These are phyloP conservation scores for Pangasius larnaudii DNA, from an alignment of 2,797 vertebrate species.

Conservation along the genomic window DNA sequence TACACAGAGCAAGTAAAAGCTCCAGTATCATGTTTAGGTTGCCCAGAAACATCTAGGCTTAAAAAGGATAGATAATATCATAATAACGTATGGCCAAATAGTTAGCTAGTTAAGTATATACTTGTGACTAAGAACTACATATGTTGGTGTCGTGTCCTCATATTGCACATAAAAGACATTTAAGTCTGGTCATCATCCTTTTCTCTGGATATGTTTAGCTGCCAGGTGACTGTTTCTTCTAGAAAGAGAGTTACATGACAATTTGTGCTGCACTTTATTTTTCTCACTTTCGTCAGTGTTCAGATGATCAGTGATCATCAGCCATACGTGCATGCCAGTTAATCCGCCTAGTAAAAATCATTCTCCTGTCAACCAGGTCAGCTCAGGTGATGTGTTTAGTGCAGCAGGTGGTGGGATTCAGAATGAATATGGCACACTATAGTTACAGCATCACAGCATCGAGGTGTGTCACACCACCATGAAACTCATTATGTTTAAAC, in stretches of 20 bases:
- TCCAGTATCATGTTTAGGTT: not conserved
- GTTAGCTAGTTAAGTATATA: not conserved
- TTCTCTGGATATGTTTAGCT: not conserved
- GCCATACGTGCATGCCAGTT: not conserved
- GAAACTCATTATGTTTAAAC: too few relatives aligned
- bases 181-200: not conserved
- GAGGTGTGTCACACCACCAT: too few relatives aligned
- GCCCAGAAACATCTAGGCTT: not conserved
- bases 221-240: not conserved
- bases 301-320: not conserved
- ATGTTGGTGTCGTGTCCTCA: not conserved
- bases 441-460: too few relatives aligned
- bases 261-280: not conserved
- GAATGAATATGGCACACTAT: too few relatives aligned
- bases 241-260: not conserved
- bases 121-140: not conserved
- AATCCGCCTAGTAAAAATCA: not conserved
- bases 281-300: not conserved
- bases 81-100: not conserved
- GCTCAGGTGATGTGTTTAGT: not conserved
- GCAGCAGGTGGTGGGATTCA: not conserved
- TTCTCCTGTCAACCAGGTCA: not conserved
- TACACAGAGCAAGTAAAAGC: not conserved
- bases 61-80: not conserved
- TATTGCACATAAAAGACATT: not conserved